These are phyloP conservation scores for Anarhynchus alexandrinus DNA, from an alignment of 2,113 vertebrate genomes.

Conservation along the genomic window DNA sequence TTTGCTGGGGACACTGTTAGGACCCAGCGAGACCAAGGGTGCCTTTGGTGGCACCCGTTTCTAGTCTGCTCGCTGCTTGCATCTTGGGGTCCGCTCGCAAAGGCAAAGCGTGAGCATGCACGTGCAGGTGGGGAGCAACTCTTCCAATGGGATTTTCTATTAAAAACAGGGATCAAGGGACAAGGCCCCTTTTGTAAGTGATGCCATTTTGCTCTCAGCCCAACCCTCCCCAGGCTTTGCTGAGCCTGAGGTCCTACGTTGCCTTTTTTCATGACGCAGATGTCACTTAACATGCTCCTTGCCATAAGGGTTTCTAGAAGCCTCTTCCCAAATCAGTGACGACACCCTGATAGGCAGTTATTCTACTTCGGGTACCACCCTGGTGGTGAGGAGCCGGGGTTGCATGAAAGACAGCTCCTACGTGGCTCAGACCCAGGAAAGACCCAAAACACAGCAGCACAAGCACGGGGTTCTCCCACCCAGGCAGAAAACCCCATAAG, in stretches of 20 bases:
- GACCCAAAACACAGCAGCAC: background rate
- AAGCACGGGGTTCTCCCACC: background rate
- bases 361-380: background rate
- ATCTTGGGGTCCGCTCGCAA: background rate
- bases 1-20: background rate
- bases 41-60: background rate
- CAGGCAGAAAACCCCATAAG: fast-evolving
- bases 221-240: background rate
- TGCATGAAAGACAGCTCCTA: background rate
- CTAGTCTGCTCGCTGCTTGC: background rate
- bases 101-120: background rate
- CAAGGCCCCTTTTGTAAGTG: fast-evolving
- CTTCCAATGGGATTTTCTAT: background rate
- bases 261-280: background rate
- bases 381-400: background rate
- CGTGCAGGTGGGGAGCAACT: background rate
- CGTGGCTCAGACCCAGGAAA: background rate
- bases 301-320: background rate
- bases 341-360: fast-evolving
- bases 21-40: background rate
- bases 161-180: background rate
- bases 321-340: background rate
- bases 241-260: background rate
- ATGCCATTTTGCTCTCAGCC: background rate
- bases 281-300: background rate